phyloP scores from a whole-genome alignment of 1,140 invertebrate species.

The Pachyrhynchus sulphureomaculatus region DNA sequence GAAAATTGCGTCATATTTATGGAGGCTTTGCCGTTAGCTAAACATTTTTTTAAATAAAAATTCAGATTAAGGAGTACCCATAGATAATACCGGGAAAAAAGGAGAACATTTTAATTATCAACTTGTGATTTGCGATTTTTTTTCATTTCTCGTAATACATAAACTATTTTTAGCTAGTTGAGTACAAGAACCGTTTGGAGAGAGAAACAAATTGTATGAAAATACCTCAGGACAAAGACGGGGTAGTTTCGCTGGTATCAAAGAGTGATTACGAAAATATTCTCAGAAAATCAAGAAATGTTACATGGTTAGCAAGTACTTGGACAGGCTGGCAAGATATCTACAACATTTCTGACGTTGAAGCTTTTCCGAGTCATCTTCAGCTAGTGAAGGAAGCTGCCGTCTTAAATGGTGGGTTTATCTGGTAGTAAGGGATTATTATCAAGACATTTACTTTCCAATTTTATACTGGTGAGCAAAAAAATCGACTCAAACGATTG shows the following conservation, averaged over 20 bases:
- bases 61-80: too few relatives aligned
- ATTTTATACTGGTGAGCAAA: too few relatives aligned
- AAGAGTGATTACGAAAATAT: conserved; percentile 28
- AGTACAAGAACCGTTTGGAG: conserved; percentile 52
- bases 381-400: conserved; percentile 58
- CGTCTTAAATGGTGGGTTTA: conserved; percentile 56
- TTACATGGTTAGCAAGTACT: conserved; percentile 46
- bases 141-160: too few relatives aligned
- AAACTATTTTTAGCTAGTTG: conserved; percentile 53
- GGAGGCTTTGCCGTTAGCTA: too few relatives aligned
- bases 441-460: background rate
- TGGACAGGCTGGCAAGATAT: conserved; percentile 51
- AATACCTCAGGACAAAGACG: conserved; percentile 39
- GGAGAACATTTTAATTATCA: too few relatives aligned
- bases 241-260: conserved; percentile 26
- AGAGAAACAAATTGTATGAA: conserved; percentile 49
- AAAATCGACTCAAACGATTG: too few relatives aligned
- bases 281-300: conserved; percentile 25
- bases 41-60: too few relatives aligned
- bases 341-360: conserved; percentile 48
- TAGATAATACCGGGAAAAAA: too few relatives aligned
- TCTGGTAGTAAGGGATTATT: background rate
- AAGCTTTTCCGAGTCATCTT: conserved; percentile 55
- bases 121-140: too few relatives aligned
- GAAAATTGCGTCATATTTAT: too few relatives aligned